phyloP scores from a whole-genome alignment of 2,113 vertebrate species.

The Helogale parvula region DNA sequence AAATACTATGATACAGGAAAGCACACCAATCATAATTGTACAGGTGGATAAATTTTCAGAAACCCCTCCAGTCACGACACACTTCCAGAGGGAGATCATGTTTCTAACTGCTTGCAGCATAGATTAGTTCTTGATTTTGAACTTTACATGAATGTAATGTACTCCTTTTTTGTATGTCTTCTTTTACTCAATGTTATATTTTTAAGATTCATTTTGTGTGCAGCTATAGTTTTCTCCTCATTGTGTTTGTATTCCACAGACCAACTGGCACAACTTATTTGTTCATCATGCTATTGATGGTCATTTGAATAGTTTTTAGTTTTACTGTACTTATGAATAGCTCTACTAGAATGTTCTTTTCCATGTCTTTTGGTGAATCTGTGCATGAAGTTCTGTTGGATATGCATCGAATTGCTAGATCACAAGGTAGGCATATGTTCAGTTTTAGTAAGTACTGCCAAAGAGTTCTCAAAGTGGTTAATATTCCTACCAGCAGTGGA shows the following conservation, averaged over 20 bases:
- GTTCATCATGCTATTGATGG: background rate
- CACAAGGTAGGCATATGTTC: background rate
- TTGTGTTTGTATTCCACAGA: background rate
- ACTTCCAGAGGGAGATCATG: background rate
- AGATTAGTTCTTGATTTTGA: background rate
- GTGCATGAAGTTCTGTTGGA: background rate
- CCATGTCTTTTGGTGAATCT: background rate
- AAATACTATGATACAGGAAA: background rate
- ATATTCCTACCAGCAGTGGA: background rate
- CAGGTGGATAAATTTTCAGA: background rate
- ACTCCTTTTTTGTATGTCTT: background rate
- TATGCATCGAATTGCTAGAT: background rate
- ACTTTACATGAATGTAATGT: background rate
- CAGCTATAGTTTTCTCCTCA: background rate
- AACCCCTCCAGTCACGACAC: fast-evolving
- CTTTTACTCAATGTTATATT: background rate
- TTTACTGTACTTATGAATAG: background rate
- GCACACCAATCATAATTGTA: background rate
- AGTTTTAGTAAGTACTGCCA: background rate
- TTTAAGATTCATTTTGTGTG: background rate
- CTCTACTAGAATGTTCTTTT: background rate
- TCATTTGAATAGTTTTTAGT: background rate
- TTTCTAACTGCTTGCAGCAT: background rate
- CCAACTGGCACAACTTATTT: background rate
- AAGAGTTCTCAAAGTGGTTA: background rate